Base-by-base conservation (phyloP, 2,888 invertebrate genomes). In the Orchesellides sinensis region DNA sequence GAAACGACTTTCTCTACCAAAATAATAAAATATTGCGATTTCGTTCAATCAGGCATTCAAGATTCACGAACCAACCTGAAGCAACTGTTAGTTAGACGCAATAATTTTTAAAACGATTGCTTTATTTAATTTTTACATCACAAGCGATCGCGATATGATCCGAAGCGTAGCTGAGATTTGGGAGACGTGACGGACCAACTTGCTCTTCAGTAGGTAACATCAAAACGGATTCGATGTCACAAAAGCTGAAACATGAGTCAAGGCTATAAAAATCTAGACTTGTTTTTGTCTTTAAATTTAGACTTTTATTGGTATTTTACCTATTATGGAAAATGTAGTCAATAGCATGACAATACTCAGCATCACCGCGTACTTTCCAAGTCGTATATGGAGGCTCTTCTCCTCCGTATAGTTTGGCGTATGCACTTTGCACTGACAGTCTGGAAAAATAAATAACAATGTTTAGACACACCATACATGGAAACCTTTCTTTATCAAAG, bases 111-210 rank as follows among this genome's bases (percentile, higher is more conserved):
- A 47, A 47, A 47, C 6, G 35, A n/a, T n/a, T n/a, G n/a, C n/a
- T n/a, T n/a, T n/a, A n/a, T n/a, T n/a, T n/a, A n/a, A 88, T 75
- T 74, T 83, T 86, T 40, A 94, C 92, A 90, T 94, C 94, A 89
- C 93, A 93, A 70, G 93, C 93, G 83, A 95, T 91, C 0, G 94
- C 94, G 88, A 95, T 93, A 89, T 95, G 95, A 91, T 95, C 95
- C 0, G 95, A 95, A 0, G 95, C 94, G 90, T 95, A 95, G 69
- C 91, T 90, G 86, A 92, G 91, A 70, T 93, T 93, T 1, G 95
- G 95, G 25, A 94, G 92, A 61, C 94, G 91, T 86, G 92, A 91
- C 69, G 91, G 90, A 0, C 95, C 95, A 72, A 95, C 92, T 87
- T 94, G 93, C 25, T 93, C 92, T 45, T 91, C 93, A 0, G 91